Conservation (phyloP, 2,888 invertebrate genomes). For the Lobophora halterata region DNA sequence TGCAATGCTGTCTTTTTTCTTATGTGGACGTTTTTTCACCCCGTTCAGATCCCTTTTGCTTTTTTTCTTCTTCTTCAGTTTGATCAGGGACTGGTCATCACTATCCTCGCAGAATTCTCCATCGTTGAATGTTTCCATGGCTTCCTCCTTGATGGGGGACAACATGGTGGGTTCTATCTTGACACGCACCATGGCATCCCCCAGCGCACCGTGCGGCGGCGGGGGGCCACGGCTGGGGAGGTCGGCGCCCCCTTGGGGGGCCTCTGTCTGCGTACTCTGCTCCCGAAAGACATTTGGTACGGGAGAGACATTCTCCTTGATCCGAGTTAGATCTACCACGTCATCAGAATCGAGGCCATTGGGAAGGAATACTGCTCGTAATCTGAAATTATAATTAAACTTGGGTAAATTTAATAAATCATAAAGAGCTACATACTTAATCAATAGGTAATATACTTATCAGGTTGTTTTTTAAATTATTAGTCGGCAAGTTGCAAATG, state of each 20-base stretch:
- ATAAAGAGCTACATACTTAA: too few species aligned
- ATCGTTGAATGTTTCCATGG: conserved; percentile 34
- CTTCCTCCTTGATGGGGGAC: conserved; percentile 46
- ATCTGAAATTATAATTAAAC: conserved; percentile 44
- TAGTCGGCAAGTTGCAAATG: too few species aligned
- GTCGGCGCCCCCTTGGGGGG: too few species aligned
- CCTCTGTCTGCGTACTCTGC: conserved; percentile 59
- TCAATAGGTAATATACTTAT: too few species aligned
- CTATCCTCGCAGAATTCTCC: conserved; percentile 55
- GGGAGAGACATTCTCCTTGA: conserved; percentile 45
- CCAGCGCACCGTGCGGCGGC: too few species aligned
- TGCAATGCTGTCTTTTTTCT: too few species aligned
- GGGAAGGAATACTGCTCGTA: conserved; percentile 39
- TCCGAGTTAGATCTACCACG: conserved; percentile 48
- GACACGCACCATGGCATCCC: too few species aligned
- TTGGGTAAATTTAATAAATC: too few species aligned
- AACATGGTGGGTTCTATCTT: conserved; percentile 51
- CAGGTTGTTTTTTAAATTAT: too few species aligned
- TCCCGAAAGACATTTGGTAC: conserved; percentile 28
- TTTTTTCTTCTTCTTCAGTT: conserved; percentile 54
- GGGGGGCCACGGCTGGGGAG: too few species aligned
- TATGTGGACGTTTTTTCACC: conserved; percentile 36
- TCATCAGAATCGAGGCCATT: conserved; percentile 34
- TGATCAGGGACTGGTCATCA: conserved; percentile 56
- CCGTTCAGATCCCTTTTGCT: conserved; percentile 41